phyloP scores from a whole-genome alignment of 2,888 invertebrate genomes.

The Physocephala rufipes region DNA sequence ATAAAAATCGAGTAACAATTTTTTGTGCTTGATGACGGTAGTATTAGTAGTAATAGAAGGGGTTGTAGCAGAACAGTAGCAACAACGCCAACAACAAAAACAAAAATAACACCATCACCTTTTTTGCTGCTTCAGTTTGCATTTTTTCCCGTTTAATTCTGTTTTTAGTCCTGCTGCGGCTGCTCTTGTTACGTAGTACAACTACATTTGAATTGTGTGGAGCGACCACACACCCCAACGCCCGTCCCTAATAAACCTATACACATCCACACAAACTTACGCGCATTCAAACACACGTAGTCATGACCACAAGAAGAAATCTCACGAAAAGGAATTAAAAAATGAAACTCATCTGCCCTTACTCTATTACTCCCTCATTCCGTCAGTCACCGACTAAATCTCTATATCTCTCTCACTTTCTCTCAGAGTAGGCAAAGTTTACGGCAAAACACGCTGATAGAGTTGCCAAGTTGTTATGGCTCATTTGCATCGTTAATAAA shows the following conservation, averaged over 20 bases:
- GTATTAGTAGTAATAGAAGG: slow-evolving; percentile 23
- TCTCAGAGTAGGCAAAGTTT: slow-evolving; percentile 36
- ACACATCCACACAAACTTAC: slow-evolving; percentile 8
- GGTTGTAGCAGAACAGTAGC: slow-evolving; percentile 25
- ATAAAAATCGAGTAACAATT: slow-evolving; percentile 6
- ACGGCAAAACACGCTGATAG: slow-evolving; percentile 46
- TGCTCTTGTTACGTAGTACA: slow-evolving; percentile 10
- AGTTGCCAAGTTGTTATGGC: slow-evolving; percentile 37
- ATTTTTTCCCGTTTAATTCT: slow-evolving; percentile 4
- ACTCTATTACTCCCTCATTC: not conserved
- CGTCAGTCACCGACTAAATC: not conserved
- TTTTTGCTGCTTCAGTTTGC: slow-evolving; percentile 29
- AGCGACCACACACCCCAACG: too few species aligned
- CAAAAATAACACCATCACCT: slow-evolving; percentile 42
- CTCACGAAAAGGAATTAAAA: slow-evolving; percentile 30
- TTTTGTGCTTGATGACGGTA: slow-evolving; percentile 14
- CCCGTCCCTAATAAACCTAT: too few species aligned
- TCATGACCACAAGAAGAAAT: slow-evolving; percentile 28
- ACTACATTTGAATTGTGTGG: not conserved
- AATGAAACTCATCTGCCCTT: not conserved
- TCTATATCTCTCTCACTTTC: not conserved
- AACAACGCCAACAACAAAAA: slow-evolving; percentile 30
- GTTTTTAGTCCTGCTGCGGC: not conserved
- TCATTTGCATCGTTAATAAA: not conserved
- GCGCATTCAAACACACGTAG: slow-evolving; percentile 25